These are phyloP conservation scores for Lytechinus variegatus DNA, from an alignment of 35 echinoderm and acorn worm genomes.

Conservation along the genomic window DNA sequence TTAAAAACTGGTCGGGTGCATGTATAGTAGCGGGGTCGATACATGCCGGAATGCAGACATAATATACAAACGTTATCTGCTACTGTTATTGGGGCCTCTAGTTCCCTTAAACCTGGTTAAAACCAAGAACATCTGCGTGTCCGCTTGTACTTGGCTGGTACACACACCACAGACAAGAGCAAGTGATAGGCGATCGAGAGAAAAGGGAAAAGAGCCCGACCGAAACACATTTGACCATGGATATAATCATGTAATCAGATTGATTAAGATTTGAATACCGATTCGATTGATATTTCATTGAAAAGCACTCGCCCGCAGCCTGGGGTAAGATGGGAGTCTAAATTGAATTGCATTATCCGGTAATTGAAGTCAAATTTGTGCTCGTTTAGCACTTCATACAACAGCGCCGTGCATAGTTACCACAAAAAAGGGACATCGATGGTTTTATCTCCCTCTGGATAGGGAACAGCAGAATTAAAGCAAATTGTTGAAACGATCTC, in stretches of 20 bases:
- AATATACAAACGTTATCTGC: background rate
- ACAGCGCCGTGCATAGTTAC: background rate
- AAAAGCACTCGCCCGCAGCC: conserved; percentile 26
- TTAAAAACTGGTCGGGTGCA: background rate
- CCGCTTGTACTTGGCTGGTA: background rate
- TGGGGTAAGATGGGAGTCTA: background rate
- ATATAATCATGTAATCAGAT: conserved; percentile 31
- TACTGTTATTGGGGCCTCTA: background rate
- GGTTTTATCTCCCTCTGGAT: background rate
- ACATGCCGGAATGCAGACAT: background rate
- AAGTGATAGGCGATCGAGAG: background rate
- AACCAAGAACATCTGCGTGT: background rate
- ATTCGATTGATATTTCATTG: conserved; percentile 37
- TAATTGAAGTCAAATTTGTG: conserved; percentile 21
- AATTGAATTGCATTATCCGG: conserved; percentile 36
- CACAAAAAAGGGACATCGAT: background rate
- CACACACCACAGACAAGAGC: background rate
- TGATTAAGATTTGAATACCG: conserved; percentile 34
- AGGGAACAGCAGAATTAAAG: background rate
- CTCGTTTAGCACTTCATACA: conserved; percentile 32
- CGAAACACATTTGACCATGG: conserved; percentile 2
- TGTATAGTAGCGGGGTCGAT: background rate
- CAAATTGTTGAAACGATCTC: background rate
- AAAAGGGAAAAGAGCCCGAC: background rate
- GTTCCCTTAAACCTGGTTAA: background rate